Base-by-base conservation (phyloP, 2,888 invertebrate genomes). In the Cerceris rybyensis region DNA sequence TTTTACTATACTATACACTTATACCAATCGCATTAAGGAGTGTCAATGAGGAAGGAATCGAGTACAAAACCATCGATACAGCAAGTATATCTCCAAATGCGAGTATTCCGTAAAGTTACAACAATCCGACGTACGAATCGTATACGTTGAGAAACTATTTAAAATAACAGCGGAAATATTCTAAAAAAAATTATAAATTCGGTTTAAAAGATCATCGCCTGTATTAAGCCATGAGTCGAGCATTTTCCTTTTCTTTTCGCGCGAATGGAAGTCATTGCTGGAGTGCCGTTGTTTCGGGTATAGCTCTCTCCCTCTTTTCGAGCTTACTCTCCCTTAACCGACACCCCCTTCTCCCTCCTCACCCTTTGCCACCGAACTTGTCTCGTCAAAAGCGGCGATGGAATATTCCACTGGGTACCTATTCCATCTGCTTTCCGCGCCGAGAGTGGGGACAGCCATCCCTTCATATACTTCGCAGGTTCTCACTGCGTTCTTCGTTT, bases 381-480 rank as follows among this genome's bases (percentile, higher is more conserved):
- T 73, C 59, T 71, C 75, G 59, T 83, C 71, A 70, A 87, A 84
- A 86, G 78, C 75, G 75, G 66, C 83, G 81, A 76, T 85, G 87
- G 88, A 87, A 87, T 87, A 87, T 87, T 87, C 87, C 88, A 86
- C 80, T 88, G 69, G 71, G 70, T 79, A 75, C 81, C 83, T 85
- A 81, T 79, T 82, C 87, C 86, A 87, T 87, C 87, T 88, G 84
- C 83, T 81, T 73, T 76, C 78, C 61, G 75, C 61, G 39, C 43
- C 13, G 6, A 55, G 68, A 68, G 71, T 74, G 83, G 81, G 68
- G 63, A 28, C 43, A 59, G 58, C 14, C 49, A 68, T 61, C 69
- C 70, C 72, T 67, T 80, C 68, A 57, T 55, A 50, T 41, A 43
- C 17, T 17, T 16, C 78, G 70, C 70, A 54, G 78, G 77, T 76